phyloP scores from a whole-genome alignment of 2,113 vertebrate genomes.

The Tachysurus vachellii region DNA sequence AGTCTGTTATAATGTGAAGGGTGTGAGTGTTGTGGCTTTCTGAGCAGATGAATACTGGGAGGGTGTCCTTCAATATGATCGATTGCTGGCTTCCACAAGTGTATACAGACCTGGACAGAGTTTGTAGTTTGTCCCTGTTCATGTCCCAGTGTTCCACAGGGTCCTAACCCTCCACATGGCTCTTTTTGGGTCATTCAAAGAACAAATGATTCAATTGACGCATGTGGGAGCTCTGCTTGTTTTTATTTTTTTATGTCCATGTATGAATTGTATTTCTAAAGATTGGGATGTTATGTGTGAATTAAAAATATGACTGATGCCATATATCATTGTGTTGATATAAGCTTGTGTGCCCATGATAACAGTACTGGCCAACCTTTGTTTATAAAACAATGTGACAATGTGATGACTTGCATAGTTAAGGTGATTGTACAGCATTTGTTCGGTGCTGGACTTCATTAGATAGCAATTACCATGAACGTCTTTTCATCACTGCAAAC shows the following conservation, averaged over 20 bases:
- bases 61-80: slow-evolving; percentile 48
- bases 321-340: slow-evolving; percentile 21
- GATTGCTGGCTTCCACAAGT: slow-evolving; percentile 55
- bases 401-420: slow-evolving; percentile 54
- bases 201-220: slow-evolving; percentile 36
- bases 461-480: background rate
- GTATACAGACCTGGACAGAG: slow-evolving; percentile 44
- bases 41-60: slow-evolving; percentile 50
- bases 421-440: slow-evolving; percentile 12
- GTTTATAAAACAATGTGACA: slow-evolving; percentile 57
- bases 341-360: slow-evolving; percentile 34
- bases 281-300: slow-evolving; percentile 14
- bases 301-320: slow-evolving; percentile 3
- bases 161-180: slow-evolving; percentile 10
- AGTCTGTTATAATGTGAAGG: slow-evolving; percentile 28
- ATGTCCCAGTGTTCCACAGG: slow-evolving; percentile 26
- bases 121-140: slow-evolving; percentile 35
- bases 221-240: slow-evolving; percentile 19
- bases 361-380: slow-evolving; percentile 34
- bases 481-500: slow-evolving; percentile 48
- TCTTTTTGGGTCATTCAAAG: background rate
- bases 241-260: slow-evolving; percentile 36
- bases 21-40: slow-evolving; percentile 10
- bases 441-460: slow-evolving; percentile 37
- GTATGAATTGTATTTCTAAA: slow-evolving; percentile 45